phyloP scores from a whole-genome alignment of 2,888 invertebrate genomes.

The Synanthedon andrenaeformis region DNA sequence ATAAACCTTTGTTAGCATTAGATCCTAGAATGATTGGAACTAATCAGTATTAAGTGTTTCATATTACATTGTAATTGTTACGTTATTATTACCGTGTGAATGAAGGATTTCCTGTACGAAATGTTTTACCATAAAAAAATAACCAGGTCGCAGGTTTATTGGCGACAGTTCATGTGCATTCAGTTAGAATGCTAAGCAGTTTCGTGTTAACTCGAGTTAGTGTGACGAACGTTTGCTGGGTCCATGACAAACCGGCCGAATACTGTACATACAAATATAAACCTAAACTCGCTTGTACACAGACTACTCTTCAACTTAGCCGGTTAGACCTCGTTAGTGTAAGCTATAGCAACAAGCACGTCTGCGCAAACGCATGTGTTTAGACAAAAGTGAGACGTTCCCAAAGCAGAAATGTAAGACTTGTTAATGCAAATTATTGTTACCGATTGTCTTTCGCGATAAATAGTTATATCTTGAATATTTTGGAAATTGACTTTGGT shows the following conservation, averaged over 20 bases:
- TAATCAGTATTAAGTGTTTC: too few relatives aligned
- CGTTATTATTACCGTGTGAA: conserved; percentile 36
- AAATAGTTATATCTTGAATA: too few relatives aligned
- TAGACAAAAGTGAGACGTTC: conserved; percentile 50
- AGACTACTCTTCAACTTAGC: conserved; percentile 10
- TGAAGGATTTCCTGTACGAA: conserved; percentile 39
- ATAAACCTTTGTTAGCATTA: neutral
- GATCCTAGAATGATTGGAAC: neutral
- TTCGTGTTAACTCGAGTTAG: conserved; percentile 44
- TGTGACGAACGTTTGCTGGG: conserved; percentile 31
- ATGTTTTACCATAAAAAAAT: conserved; percentile 40
- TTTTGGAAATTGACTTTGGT: too few relatives aligned
- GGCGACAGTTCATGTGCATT: conserved; percentile 49
- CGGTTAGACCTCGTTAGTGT: conserved; percentile 34
- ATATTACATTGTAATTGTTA: too few relatives aligned
- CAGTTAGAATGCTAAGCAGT: conserved; percentile 64
- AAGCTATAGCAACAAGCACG: conserved; percentile 18
- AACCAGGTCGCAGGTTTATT: conserved; percentile 60
- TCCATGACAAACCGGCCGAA: conserved; percentile 18
- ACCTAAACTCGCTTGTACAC: too few relatives aligned
- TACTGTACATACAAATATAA: conserved; percentile 4
- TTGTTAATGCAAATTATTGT: too few relatives aligned
- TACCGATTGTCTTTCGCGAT: too few relatives aligned
- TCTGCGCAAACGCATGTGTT: conserved; percentile 27
- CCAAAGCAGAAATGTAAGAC: conserved; percentile 26